These are phyloP conservation scores for Triplophysa bombifrons DNA, from an alignment of 2,797 vertebrate species.

Conservation along the genomic window DNA sequence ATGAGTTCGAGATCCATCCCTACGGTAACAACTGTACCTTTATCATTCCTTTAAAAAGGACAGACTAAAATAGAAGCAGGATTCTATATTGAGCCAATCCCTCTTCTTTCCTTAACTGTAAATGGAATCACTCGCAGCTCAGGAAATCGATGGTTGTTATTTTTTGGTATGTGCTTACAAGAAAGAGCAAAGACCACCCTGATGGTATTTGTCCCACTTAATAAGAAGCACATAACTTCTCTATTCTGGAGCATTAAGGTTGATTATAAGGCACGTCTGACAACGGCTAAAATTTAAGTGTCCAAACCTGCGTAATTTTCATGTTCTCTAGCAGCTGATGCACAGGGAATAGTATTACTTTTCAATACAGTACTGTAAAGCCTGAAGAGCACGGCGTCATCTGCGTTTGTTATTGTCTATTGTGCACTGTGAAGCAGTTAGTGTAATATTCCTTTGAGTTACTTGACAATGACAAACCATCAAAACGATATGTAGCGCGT, in stretches of 20 bases:
- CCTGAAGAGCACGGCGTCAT: constrained; percentile 44
- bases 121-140: constrained; percentile 68
- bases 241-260: constrained; percentile 62
- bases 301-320: constrained; percentile 24
- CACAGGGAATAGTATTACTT: constrained; percentile 15
- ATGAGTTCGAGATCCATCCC: constrained; percentile 3
- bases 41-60: constrained; percentile 46
- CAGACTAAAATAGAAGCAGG: constrained; percentile 44
- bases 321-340: constrained; percentile 16
- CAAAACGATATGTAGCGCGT: not conserved
- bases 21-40: constrained; percentile 35
- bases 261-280: constrained; percentile 56
- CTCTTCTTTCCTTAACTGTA: constrained; percentile 56
- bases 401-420: constrained; percentile 54
- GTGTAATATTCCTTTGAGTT: constrained; percentile 14
- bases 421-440: constrained; percentile 22
- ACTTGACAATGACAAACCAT: not conserved
- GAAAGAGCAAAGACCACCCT: constrained; percentile 69
- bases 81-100: constrained; percentile 48
- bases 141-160: constrained; percentile 65
- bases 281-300: constrained; percentile 46
- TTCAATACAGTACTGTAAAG: constrained; percentile 18
- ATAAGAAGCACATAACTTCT: constrained; percentile 66
- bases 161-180: constrained; percentile 65
- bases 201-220: constrained; percentile 60